A percentile compares a stretch with the other conserved stretches of the same genome.
phyloP scores from a whole-genome alignment of 2,113 vertebrate genomes.

The Oncorhynchus nerka region DNA sequence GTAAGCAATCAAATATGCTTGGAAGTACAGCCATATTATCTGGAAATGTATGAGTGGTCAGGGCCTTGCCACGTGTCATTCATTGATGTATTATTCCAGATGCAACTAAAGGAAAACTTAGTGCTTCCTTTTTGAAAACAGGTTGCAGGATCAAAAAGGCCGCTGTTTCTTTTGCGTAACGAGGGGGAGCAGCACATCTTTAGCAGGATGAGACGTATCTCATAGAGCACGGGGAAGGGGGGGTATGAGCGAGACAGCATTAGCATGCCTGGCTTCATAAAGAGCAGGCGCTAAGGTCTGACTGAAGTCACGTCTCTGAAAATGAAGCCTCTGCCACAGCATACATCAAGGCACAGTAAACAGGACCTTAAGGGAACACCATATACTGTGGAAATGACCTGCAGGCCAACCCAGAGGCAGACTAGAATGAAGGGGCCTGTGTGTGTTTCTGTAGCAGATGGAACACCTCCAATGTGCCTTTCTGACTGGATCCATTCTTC shows the following conservation, averaged over 20 bases:
- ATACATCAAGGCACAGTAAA: conserved; percentile 19
- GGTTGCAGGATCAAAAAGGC: conserved; percentile 72
- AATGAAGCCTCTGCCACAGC: conserved; percentile 21
- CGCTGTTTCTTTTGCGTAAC: conserved; percentile 52
- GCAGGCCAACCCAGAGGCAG: background rate
- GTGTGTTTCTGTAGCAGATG: conserved; percentile 9
- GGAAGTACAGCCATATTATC: conserved; percentile 45
- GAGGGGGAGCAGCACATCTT: conserved; percentile 32
- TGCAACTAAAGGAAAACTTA: conserved; percentile 60
- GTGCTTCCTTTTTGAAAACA: conserved; percentile 55
- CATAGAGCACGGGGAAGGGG: conserved; percentile 1
- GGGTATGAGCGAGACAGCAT: conserved; percentile 35
- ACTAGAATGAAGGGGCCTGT: background rate
- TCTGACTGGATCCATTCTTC: conserved; percentile 23
- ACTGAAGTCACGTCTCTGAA: background rate
- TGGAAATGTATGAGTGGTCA: conserved; percentile 43
- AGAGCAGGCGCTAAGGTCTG: conserved; percentile 9
- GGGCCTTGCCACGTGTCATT: conserved; percentile 36
- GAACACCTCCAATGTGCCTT: background rate
- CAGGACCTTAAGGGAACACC: conserved; percentile 27
- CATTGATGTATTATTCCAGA: conserved; percentile 38
- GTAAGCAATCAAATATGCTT: conserved; percentile 49
- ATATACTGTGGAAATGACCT: conserved; percentile 15
- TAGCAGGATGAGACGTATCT: conserved; percentile 35
- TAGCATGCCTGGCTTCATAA: conserved; percentile 27